Evolutionary conservation across 2,113 vertebrate species (phyloP).

Genomic region (Odobenus rosmarus): DNA sequence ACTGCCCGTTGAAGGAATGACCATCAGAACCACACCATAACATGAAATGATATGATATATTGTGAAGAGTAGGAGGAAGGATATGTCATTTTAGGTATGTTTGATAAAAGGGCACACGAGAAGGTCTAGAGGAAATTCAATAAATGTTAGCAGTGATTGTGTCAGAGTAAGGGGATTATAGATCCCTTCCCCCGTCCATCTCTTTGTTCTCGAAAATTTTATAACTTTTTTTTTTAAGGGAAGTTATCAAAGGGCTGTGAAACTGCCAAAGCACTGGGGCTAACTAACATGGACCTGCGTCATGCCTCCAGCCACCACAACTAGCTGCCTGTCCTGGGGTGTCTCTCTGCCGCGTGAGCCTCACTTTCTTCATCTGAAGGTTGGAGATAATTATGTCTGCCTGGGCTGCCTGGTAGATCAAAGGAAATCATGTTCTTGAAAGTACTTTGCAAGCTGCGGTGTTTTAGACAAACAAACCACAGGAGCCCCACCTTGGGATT

Average conservation of each 20-base stretch:
- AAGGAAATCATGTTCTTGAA: background rate
- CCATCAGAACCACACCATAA: rapidly evolving
- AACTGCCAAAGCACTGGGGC: too few species aligned
- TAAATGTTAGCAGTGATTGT: rapidly evolving
- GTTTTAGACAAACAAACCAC: background rate
- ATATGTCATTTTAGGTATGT: rapidly evolving
- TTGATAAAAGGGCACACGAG: background rate
- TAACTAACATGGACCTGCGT: background rate
- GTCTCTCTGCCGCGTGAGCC: background rate
- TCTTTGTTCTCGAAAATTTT: background rate
- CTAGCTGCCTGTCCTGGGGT: too few species aligned
- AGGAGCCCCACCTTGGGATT: background rate
- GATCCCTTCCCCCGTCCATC: too few species aligned
- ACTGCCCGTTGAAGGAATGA: rapidly evolving
- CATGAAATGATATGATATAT: rapidly evolving
- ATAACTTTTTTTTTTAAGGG: background rate
- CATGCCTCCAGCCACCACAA: rapidly evolving
- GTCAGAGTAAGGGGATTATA: background rate
- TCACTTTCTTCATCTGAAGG: background rate
- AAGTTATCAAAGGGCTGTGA: background rate
- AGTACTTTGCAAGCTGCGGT: background rate
- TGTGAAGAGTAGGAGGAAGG: background rate
- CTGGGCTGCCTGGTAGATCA: background rate
- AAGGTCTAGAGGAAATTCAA: background rate
- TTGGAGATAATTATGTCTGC: background rate